These are phyloP conservation scores for Dipodomys stephensi DNA, from an alignment of 2,113 vertebrate genomes.

Conservation along the genomic window DNA sequence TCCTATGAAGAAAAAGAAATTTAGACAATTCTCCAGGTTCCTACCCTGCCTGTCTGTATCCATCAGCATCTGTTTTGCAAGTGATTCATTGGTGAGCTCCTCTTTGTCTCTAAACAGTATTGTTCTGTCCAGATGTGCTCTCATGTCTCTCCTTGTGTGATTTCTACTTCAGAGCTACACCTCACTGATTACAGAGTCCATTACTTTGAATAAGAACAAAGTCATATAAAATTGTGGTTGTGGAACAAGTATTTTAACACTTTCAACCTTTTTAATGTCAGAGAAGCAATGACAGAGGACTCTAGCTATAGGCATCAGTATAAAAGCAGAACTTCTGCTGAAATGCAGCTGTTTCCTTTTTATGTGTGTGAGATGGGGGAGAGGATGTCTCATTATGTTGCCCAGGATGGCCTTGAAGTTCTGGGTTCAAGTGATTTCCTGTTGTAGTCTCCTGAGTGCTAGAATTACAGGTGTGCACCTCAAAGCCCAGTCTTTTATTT, in stretches of 20 bases:
- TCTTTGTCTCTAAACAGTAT: constrained; percentile 13
- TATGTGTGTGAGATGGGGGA: not conserved
- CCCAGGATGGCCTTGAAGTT: not conserved
- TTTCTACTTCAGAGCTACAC: constrained; percentile 18
- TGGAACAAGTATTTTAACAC: constrained; percentile 38
- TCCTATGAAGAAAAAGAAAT: constrained; percentile 85
- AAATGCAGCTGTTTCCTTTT: constrained; percentile 33
- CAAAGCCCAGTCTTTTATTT: not conserved
- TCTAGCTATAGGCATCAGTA: not conserved
- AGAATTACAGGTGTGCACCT: no score
- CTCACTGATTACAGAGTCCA: constrained; percentile 17
- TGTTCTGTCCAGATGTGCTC: not conserved
- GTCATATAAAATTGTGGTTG: not conserved
- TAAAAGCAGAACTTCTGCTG: not conserved
- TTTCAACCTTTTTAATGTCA: constrained; percentile 34
- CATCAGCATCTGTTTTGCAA: not conserved
- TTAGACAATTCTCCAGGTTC: constrained; percentile 48
- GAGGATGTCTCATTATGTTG: not conserved
- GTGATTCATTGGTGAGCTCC: not conserved
- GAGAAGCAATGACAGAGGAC: constrained; percentile 5
- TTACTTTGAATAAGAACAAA: not conserved
- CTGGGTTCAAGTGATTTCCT: not conserved
- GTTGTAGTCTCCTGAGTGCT: not conserved
- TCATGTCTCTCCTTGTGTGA: not conserved
- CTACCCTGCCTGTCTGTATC: not conserved